These are phyloP conservation scores for Pycnomerus fuliginosus DNA, from an alignment of 2,888 invertebrate species.

Conservation along the genomic window DNA sequence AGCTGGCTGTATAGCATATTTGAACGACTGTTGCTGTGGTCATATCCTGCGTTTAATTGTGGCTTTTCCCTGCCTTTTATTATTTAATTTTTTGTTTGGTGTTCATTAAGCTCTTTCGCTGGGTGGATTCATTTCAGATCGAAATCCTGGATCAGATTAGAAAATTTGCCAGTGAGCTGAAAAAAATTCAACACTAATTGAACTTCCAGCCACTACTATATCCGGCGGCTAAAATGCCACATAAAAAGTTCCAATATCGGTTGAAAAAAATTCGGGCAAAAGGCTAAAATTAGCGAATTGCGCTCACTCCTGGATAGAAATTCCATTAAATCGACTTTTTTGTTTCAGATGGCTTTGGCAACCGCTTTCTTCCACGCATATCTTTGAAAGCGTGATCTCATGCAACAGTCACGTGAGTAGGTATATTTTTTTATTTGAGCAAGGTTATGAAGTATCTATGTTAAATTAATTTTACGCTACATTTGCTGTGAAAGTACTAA, in stretches of 20 bases:
- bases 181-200: too few species aligned
- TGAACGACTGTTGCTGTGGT: slow-evolving; percentile 28
- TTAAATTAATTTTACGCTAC: slow-evolving; percentile 1
- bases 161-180: too few species aligned
- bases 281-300: too few species aligned
- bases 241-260: too few species aligned
- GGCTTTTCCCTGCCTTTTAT: slow-evolving; percentile 19
- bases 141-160: too few species aligned
- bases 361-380: neutral
- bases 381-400: slow-evolving; percentile 1
- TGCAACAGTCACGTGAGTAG: slow-evolving; percentile 8
- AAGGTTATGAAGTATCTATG: slow-evolving; percentile 1
- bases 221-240: too few species aligned
- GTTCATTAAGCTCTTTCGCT: slow-evolving; percentile 15
- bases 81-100: slow-evolving; percentile 14
- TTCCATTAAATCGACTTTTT: too few species aligned
- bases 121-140: too few species aligned
- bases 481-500: slow-evolving; percentile 10
- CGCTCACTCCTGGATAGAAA: too few species aligned
- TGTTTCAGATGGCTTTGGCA: slow-evolving; percentile 10
- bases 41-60: slow-evolving; percentile 42
- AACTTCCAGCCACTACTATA: too few species aligned
- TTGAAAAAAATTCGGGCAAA: too few species aligned
- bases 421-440: slow-evolving; percentile 1
- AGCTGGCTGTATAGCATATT: slow-evolving; percentile 16